These are phyloP conservation scores for Caenorhabditis sp. DNA, from an alignment of 2,888 invertebrate species.

Conservation along the genomic window DNA sequence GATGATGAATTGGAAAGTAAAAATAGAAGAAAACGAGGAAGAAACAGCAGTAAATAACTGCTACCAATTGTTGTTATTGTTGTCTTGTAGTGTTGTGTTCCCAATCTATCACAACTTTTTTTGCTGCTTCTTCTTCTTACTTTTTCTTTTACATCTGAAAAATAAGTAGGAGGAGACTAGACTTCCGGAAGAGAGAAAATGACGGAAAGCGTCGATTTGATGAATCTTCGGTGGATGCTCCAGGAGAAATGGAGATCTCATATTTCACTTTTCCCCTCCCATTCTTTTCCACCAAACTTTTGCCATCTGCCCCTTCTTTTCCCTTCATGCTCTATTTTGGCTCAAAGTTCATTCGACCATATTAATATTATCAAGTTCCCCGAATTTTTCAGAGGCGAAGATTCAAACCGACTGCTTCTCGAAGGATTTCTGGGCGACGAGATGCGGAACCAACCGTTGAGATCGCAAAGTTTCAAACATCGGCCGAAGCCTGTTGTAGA, in stretches of 20 bases:
- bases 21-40: not conserved
- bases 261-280: conserved; percentile 2
- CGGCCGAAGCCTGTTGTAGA: conserved; percentile 71
- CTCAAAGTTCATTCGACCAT: not conserved
- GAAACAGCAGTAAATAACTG: not conserved
- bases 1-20: conserved; percentile 6
- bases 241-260: conserved; percentile 6
- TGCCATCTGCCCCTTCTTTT: not conserved
- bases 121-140: not conserved
- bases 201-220: conserved; percentile 20
- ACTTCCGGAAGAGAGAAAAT: not conserved
- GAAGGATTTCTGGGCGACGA: conserved; percentile 34
- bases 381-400: conserved; percentile 21
- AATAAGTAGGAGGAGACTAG: not conserved
- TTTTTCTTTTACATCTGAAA: not conserved
- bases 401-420: conserved; percentile 6
- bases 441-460: conserved; percentile 59
- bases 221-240: conserved; percentile 15
- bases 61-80: conserved; percentile 14
- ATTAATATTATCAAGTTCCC: not conserved
- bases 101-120: conserved; percentile 3
- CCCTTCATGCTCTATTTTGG: not conserved
- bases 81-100: not conserved
- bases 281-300: not conserved
- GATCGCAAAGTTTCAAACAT: conserved; percentile 77